These are phyloP conservation scores for Borostomias antarcticus DNA, from an alignment of 2,797 vertebrate species.

Conservation along the genomic window DNA sequence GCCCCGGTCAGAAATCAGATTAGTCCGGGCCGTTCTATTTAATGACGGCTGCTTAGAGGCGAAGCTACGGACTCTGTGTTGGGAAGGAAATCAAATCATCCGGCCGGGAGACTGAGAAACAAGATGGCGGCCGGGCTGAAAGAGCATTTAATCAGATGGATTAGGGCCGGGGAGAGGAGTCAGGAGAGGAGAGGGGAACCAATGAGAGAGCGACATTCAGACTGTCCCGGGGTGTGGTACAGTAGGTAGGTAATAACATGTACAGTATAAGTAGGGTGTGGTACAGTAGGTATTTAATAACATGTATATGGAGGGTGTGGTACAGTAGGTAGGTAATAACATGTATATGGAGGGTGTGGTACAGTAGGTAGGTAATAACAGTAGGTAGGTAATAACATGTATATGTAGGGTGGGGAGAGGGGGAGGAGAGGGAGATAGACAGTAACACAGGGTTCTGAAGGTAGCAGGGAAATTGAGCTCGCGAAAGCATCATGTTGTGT, in stretches of 20 bases:
- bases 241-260: too few species aligned
- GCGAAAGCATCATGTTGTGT: too few species aligned
- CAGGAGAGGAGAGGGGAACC: not conserved
- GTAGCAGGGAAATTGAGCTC: not conserved
- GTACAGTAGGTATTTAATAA: not conserved
- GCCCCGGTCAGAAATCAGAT: slow-evolving; percentile 55
- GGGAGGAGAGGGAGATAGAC: not conserved
- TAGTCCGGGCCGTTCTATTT: slow-evolving; percentile 63
- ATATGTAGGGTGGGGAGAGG: too few species aligned
- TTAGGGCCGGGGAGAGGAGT: slow-evolving; percentile 18
- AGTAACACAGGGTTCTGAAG: not conserved
- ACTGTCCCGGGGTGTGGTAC: not conserved
- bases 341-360: not conserved
- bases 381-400: not conserved
- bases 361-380: too few species aligned
- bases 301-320: not conserved
- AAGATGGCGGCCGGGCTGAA: slow-evolving; percentile 45
- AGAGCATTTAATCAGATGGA: slow-evolving; percentile 56
- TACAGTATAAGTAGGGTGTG: too few species aligned
- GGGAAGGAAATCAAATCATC: slow-evolving; percentile 66
- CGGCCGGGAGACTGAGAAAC: slow-evolving; percentile 15
- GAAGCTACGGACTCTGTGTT: slow-evolving; percentile 63
- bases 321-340: not conserved
- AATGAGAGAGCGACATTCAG: slow-evolving; percentile 3
- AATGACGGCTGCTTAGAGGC: slow-evolving; percentile 56